Base-by-base conservation (phyloP, 2,797 vertebrate genomes). In the Sebastes steindachneri region DNA sequence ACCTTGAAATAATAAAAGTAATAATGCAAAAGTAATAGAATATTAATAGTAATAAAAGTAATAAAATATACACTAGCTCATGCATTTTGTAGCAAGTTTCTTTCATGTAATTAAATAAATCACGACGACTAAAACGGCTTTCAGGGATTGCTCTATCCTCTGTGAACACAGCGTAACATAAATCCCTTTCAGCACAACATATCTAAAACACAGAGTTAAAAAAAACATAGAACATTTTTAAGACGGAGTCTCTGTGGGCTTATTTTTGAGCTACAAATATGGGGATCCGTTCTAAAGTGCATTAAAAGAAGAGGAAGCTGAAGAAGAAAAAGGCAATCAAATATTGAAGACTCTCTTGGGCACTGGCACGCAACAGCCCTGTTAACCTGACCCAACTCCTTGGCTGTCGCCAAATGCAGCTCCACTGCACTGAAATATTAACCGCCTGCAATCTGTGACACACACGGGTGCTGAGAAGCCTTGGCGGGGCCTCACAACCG, bases 371-470 rank as follows among this genome's bases (percentile, higher is more conserved):
- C 90, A 91, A 85, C 75, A 59, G 85, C 92, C 83, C 85, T 69
- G 79, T 89, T 84, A 93, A 93, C 89, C 90, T 89, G 87, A 86
- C 82, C 90, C 88, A 83, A 60, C 83, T 93, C 68, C 48, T 73
- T 53, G 83, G 80, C 83, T 83, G 90, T 86, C 81, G 80, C 83
- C 88, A 91, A 93, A 92, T 92, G 84, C 89, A 92, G 86, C 87
- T 82, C 80, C 73, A 81, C 81, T 58, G 73, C 68, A 68, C 89
- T 95, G 87, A 95, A 95, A 95, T 93, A 95, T 95, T 95, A 93
- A 94, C 86, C 37, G 66, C 68, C 73, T 92, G 85, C 89, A 94
- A 90, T 88, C 87, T 90, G 87, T 86, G 84, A 80, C 83, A 91
- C 87, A 85, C 81, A 80, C 60, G 19, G 75, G 68, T 28, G 25